Evolutionary conservation across 2,113 vertebrate genomes (phyloP).

Genomic region (Dicerorhinus sumatrensis): DNA sequence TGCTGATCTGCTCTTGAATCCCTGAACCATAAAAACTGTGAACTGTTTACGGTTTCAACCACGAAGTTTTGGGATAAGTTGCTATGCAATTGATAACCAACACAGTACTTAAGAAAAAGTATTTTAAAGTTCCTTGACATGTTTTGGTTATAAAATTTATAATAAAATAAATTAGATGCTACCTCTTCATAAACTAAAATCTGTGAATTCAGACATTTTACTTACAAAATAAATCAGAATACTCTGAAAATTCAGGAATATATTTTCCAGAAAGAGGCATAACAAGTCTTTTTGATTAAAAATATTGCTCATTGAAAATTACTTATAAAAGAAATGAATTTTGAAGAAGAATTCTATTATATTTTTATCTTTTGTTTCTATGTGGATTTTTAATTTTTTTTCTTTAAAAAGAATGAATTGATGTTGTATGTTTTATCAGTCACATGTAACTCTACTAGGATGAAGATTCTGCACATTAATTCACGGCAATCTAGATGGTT

Average conservation of each 20-base stretch:
- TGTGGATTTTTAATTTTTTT: background rate
- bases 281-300: background rate
- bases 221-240: background rate
- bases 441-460: background rate
- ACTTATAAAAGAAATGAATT: background rate
- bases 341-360: background rate
- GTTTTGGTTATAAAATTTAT: background rate
- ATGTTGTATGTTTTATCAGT: background rate
- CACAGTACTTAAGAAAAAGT: background rate
- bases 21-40: background rate
- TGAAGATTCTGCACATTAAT: background rate
- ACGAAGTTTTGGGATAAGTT: background rate
- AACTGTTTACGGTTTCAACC: background rate
- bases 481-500: background rate
- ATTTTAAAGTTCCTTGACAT: background rate
- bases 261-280: background rate
- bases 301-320: background rate
- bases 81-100: background rate
- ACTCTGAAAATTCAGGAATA: conserved; percentile 4
- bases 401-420: background rate
- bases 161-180: background rate
- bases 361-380: background rate
- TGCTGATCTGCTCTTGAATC: background rate
- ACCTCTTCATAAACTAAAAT: background rate
- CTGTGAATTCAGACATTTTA: background rate